Base-by-base conservation (phyloP, 2,113 vertebrate species). In the Semicossyphus pulcher region DNA sequence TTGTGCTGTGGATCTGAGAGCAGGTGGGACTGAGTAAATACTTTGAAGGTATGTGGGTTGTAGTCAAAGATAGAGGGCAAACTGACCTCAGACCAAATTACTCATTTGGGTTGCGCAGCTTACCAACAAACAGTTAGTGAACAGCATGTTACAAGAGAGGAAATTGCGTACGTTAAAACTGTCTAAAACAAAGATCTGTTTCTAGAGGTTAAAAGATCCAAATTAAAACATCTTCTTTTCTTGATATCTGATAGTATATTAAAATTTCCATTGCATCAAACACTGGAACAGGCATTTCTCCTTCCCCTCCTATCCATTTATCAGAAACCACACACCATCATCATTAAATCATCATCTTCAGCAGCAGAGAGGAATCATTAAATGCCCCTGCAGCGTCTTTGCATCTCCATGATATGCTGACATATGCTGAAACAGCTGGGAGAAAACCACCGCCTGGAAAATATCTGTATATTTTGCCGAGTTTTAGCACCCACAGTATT, bases 341-440 rank as follows among this genome's bases (percentile, higher is more conserved):
- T 79, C 57, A 66, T 84, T 72, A 84, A 72, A 56, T 57, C 51
- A 67, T 72, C 77, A 76, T 31, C 41, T n/a, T 44, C 18, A 41
- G 39, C 42, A 62, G 39, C 39, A 54, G 66, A 52, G 25, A 41
- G 34, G 60, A 49, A 25, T 66, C 57, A 68, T 80, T 71, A 69
- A 82, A 72, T 60, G 32, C 31, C 42, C 28, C 60, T 51, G 80
- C 63, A 72, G 71, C 14, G 3, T 76, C 31, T 56, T 66, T 23
- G 34, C 51, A 81, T 75, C 69, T n/a, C 10, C 20, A 15, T 49
- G 26, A 75, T 72, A 37, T 57, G 72, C 68, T 76, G 60, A 77
- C 74, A 67, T 81, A 66, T 76, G 68, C 47, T 69, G 11, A 74
- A 78, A 78, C 76, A 87, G 76, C 73, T 79, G 44, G 58, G 44